Conservation (phyloP, 2,888 invertebrate genomes). For the Lysandra coridon region DNA sequence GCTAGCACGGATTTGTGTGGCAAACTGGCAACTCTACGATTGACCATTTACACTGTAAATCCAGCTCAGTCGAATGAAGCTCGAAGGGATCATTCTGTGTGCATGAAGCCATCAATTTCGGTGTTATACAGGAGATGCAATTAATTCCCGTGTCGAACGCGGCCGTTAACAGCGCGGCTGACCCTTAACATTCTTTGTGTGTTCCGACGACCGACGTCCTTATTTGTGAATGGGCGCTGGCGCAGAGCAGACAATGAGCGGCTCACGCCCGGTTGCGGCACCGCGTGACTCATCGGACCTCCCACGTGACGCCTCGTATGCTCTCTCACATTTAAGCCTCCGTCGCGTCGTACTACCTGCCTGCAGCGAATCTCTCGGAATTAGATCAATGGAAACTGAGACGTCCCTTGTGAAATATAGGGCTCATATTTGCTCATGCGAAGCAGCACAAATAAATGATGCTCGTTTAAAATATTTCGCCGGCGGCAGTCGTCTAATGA, state of each 20-base stretch:
- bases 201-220: slow-evolving; percentile 10
- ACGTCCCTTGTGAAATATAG: neutral
- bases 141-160: neutral
- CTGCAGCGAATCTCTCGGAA: neutral
- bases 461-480: neutral
- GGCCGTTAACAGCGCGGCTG: slow-evolving; percentile 43
- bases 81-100: neutral
- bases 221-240: slow-evolving; percentile 59
- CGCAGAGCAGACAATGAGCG: slow-evolving; percentile 57
- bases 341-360: neutral
- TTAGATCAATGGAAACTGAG: neutral
- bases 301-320: slow-evolving; percentile 46
- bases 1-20: neutral
- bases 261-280: slow-evolving; percentile 28
- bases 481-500: slow-evolving; percentile 1
- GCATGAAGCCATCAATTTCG: neutral
- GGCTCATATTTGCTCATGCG: neutral
- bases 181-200: slow-evolving; percentile 49
- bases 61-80: neutral
- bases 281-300: slow-evolving; percentile 51
- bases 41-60: neutral
- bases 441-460: neutral
- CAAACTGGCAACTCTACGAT: neutral
- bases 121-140: neutral
- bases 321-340: slow-evolving; percentile 38